Evolutionary conservation across 2,797 vertebrate species (phyloP).

Genomic region (Sorex maritimensis): DNA sequence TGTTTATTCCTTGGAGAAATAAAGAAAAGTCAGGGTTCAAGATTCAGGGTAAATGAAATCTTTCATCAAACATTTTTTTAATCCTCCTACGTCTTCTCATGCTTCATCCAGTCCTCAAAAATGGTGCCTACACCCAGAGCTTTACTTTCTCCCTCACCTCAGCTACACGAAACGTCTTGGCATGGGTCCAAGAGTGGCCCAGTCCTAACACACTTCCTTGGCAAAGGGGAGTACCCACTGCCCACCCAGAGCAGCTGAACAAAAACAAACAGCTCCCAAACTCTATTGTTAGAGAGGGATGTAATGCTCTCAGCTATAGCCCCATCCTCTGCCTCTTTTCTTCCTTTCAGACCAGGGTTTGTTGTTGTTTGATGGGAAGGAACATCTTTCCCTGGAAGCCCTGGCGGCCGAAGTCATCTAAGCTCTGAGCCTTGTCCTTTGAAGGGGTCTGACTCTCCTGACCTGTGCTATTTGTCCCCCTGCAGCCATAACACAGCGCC

Average conservation of each 20-base stretch:
- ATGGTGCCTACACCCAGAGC: background rate
- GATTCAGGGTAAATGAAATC: background rate
- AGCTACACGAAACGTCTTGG: background rate
- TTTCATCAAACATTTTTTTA: background rate
- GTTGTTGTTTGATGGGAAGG: background rate
- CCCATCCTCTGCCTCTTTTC: background rate
- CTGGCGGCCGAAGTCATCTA: background rate
- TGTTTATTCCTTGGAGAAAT: background rate
- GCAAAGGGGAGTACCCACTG: background rate
- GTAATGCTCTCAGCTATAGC: rapidly evolving
- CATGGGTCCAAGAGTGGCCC: background rate
- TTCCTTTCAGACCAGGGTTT: background rate
- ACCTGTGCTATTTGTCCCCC: slow-evolving; percentile 51
- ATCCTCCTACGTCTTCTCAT: background rate
- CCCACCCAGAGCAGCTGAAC: background rate
- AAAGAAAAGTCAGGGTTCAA: background rate
- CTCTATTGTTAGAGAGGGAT: background rate
- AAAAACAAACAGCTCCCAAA: background rate
- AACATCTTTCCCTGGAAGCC: background rate
- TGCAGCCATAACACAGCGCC: slow-evolving; percentile 51
- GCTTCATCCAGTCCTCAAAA: background rate
- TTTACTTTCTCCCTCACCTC: background rate
- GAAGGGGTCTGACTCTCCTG: slow-evolving; percentile 39
- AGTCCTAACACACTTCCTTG: background rate
- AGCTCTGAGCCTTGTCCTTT: slow-evolving; percentile 42